Percentiles rank a stretch among this genome's conserved stretches.
phyloP scores from a whole-genome alignment of 2,797 vertebrate genomes.

The Phoeniculus purpureus region DNA sequence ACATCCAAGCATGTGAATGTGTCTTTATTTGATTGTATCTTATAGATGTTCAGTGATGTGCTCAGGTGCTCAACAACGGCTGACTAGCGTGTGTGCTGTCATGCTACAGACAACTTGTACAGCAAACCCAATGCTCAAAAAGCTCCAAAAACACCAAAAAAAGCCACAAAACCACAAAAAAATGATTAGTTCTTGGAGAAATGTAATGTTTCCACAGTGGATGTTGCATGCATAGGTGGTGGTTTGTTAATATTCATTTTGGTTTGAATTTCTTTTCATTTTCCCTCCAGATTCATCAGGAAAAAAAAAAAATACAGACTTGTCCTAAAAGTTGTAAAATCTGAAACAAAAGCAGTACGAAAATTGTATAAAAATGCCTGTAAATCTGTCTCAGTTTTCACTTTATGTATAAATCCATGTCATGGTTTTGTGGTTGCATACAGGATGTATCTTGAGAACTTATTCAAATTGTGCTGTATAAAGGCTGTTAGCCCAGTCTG shows the following conservation, averaged over 20 bases:
- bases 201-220: conserved; percentile 90
- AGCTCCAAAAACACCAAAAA: conserved; percentile 69
- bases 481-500: conserved; percentile 90
- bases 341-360: conserved; percentile 83
- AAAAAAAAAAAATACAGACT: conserved; percentile 72
- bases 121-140: conserved; percentile 78
- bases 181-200: conserved; percentile 82
- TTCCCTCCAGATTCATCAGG: conserved; percentile 81
- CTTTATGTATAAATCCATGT: conserved; percentile 93
- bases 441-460: conserved; percentile 93
- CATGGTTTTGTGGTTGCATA: conserved; percentile 98
- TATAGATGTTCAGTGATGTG: conserved; percentile 86
- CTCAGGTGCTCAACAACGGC: conserved; percentile 83
- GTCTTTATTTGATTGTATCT: conserved; percentile 82
- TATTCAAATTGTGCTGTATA: conserved; percentile 97
- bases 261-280: conserved; percentile 64
- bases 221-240: conserved; percentile 96
- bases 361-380: conserved; percentile 93
- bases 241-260: conserved; percentile 83
- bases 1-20: conserved; percentile 93
- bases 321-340: conserved; percentile 85
- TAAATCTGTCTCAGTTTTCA: conserved; percentile 96
- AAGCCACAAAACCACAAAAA: conserved; percentile 56
- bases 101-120: conserved; percentile 78
- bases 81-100: conserved; percentile 84